Base-by-base conservation (phyloP, 2,888 invertebrate species). In the Caenorhabditis macrosperma region DNA sequence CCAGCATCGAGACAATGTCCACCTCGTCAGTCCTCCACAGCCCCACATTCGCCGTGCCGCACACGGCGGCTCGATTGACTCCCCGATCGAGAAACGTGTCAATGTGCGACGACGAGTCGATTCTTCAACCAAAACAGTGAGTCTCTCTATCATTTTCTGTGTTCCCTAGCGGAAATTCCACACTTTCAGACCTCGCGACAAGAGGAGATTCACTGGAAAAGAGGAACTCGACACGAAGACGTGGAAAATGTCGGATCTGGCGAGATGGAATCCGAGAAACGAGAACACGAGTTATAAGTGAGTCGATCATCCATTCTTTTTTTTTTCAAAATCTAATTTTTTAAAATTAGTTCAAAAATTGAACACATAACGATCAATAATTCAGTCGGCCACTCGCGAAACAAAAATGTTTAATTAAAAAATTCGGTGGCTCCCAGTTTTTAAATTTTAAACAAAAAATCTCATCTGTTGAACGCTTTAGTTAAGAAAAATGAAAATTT, bases 251-350 rank as follows among this genome's bases (percentile, higher is more conserved):
- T 69, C 81, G 30, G 88, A 88, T 64, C 72, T 88, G 77, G 78
- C 85, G 9, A 54, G 66, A 20, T 88, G 88, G 88, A 85, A 84
- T 68, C 88, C 88, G 52, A 69, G 69, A 52, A 81, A 85, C n/a
- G 88, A 88, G 69, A 67, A 82, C 20, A 80, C 77, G 17, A 75
- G 86, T 41, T 67, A 74, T 28, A 88, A 78, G 80, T 74, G 76
- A 84, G 67, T 80, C 24, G 17, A n/a, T n/a, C n/a, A n/a, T n/a
- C n/a, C n/a, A 5, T 1, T 17, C 33, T 33, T n/a, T 17, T 15
- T 30, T 54, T 48, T 5, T 44, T n/a, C 33, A 9, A 9, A 22
- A 15, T 17, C 10, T 33, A 24, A 50, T 1, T 20, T 10, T 7
- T 33, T 5, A 33, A 33, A 33, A 33, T 33, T 7, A 10, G 33